Evolutionary conservation across 2,113 vertebrate species (phyloP), one percentile per base, ranked within the genome.

Genomic region (Micronycteris hirsuta): DNA sequence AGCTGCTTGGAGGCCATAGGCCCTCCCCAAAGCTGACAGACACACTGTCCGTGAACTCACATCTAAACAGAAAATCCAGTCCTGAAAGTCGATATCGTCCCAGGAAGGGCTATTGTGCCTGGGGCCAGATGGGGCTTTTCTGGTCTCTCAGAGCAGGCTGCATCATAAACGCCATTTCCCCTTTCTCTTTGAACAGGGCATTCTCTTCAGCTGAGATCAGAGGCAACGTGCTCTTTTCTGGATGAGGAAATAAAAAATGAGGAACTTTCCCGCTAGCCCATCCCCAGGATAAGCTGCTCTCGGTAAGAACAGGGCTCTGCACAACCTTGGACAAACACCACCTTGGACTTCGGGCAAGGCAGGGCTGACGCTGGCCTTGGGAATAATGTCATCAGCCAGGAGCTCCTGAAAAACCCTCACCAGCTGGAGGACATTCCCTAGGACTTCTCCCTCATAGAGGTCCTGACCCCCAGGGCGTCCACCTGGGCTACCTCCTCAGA

Each of bases 151-250:
- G 80, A 91, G 81, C 78, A 36, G 96, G 92, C 89, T 4, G 41
- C 94, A 70, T 67, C 63, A 71, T 95, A 93, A 96, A 93, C 73
- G 45, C 24, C 77, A 92, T 93, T 98, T 98, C 98, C 93, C 73
- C 98, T 98, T 98, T 96, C 86, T 97, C 33, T 36, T 73, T 89
- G 74, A 83, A 26, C 67, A 89, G 71, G 31, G 38, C 73, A 47
- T 92, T 92, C 94, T 61, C 70, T 97, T 95, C 81, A 6, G 28
- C 33, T 38, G 49, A 86, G 95, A 77, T 65, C 54, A 97, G 89
- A 54, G 93, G 89, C 91, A 45, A 73, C 5, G 8, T 26, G 0
- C 31, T 56, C 86, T 63, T 61, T 61, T 61, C 95, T 47, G 63
- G 4, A 81, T 31, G 88, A 93, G 93, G 63, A 47, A 89, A 82